Evolutionary conservation across 2,888 invertebrate species (phyloP).

Genomic region (Trisateles emortualis): DNA sequence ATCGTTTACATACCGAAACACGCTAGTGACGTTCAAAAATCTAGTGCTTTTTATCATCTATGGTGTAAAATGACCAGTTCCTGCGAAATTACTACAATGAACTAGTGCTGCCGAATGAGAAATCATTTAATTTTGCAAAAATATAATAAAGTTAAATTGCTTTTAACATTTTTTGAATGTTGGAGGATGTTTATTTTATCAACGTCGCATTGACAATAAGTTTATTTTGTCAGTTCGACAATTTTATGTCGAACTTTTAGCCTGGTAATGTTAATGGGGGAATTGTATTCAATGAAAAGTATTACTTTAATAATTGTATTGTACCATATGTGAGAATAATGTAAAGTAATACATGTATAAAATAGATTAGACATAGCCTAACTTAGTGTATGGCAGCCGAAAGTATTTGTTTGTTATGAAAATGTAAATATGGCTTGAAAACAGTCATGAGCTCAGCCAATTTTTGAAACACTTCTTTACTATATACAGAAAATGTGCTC

Average conservation of each 20-base stretch:
- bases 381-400: conserved; percentile 48
- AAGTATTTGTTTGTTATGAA: conserved; percentile 44
- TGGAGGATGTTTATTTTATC: conserved; percentile 31
- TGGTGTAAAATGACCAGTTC: no score
- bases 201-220: conserved; percentile 41
- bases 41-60: no score
- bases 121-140: conserved; percentile 28
- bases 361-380: conserved; percentile 46
- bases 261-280: conserved; percentile 35
- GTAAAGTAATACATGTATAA: conserved; percentile 64
- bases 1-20: no score
- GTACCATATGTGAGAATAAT: conserved; percentile 54
- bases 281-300: conserved; percentile 78
- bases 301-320: conserved; percentile 69
- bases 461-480: conserved; percentile 26
- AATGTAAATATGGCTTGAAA: conserved; percentile 57
- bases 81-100: no score
- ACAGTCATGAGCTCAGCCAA: conserved; percentile 24
- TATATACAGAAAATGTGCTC: conserved; percentile 9
- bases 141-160: conserved; percentile 8
- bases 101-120: conserved; percentile 31
- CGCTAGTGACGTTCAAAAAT: no score
- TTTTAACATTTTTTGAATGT: conserved; percentile 31
- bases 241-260: conserved; percentile 26
- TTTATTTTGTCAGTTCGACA: conserved; percentile 30